Conservation (phyloP, 2,797 vertebrate species). For the Aplochiton taeniatus region DNA sequence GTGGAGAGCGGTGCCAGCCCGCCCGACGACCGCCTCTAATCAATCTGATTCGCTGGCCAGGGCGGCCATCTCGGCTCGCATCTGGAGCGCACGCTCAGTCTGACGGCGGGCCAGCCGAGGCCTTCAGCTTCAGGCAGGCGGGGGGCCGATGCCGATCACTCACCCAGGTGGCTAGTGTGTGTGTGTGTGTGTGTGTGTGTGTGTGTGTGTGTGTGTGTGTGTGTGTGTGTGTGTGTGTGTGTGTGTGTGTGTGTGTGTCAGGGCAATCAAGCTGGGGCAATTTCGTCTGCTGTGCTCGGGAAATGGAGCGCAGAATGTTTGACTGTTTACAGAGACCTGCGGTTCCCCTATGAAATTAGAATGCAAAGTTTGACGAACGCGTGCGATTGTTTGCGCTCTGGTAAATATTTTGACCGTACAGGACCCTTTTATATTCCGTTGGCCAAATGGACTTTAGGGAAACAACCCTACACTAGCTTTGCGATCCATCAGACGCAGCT, state of each 20-base stretch:
- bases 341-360: too few relatives aligned
- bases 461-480: too few relatives aligned
- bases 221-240: constrained; percentile 4
- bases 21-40: constrained; percentile 74
- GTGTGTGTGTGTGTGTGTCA: constrained; percentile 10
- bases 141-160: constrained; percentile 54
- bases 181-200: constrained; percentile 16
- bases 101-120: constrained; percentile 61
- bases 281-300: constrained; percentile 1
- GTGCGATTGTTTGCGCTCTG: not conserved
- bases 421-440: too few relatives aligned
- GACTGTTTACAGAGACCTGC: too few relatives aligned
- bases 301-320: constrained; percentile 34
- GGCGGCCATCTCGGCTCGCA: constrained; percentile 71
- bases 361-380: not conserved
- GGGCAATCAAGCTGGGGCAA: constrained; percentile 18
- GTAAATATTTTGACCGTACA: constrained; percentile 24
- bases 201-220: constrained; percentile 14
- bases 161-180: constrained; percentile 36
- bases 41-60: constrained; percentile 74
- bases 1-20: constrained; percentile 58
- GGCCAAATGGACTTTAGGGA: too few relatives aligned
- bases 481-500: constrained; percentile 38
- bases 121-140: constrained; percentile 46
- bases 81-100: constrained; percentile 68